A percentile compares a stretch with the other conserved stretches of the same genome.
These are phyloP conservation scores for Callaeas wilsoni DNA, from an alignment of 2,113 vertebrate species.

Conservation along the genomic window DNA sequence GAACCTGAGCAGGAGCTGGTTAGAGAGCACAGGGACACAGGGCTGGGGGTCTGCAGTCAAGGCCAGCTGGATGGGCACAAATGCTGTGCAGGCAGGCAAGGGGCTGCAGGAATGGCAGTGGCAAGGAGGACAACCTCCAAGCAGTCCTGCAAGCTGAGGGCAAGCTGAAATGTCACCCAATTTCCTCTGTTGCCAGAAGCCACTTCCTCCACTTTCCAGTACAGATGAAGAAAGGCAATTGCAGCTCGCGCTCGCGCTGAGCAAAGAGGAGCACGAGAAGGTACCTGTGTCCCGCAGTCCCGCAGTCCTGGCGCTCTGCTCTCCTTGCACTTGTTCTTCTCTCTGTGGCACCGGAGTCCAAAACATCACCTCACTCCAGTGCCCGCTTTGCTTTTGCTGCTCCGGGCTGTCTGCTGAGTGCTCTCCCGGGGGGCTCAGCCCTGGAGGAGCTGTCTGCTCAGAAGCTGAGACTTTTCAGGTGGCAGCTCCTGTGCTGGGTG, in stretches of 20 bases:
- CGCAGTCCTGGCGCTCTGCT: background rate
- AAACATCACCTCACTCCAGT: background rate
- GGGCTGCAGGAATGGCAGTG: background rate
- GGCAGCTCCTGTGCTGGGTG: constrained; percentile 15
- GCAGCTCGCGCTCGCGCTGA: constrained; percentile 90
- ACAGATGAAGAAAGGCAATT: constrained; percentile 93
- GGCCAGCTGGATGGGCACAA: background rate
- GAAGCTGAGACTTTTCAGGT: constrained; percentile 6
- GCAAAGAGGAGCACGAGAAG: constrained; percentile 90
- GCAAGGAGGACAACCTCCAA: background rate
- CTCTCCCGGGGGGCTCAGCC: background rate
- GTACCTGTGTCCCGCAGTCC: constrained; percentile 68
- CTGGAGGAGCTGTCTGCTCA: background rate
- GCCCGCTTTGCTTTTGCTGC: background rate
- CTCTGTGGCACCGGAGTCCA: background rate
- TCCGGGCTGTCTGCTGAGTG: background rate
- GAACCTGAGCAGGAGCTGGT: background rate
- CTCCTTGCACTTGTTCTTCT: constrained; percentile 35
- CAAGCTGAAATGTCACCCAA: constrained; percentile 53
- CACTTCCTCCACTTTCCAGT: constrained; percentile 77
- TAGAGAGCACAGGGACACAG: rapidly evolving
- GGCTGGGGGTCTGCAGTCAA: background rate
- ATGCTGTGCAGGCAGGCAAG: background rate
- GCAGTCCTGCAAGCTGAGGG: background rate
- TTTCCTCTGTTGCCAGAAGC: constrained; percentile 74